phyloP scores from a whole-genome alignment of 2,888 invertebrate genomes.

The Harpalus rubripes region DNA sequence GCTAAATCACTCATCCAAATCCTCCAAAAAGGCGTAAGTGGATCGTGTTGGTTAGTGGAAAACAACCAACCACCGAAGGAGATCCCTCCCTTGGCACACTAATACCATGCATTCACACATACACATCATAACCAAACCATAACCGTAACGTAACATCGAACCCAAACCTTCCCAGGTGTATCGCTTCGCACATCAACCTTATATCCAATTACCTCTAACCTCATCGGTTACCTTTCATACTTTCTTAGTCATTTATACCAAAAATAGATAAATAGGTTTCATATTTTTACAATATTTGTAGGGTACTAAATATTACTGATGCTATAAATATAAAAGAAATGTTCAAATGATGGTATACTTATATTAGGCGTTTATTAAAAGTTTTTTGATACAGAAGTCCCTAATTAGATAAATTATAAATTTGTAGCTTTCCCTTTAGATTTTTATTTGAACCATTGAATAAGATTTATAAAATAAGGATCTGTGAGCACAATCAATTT shows the following conservation, averaged over 20 bases:
- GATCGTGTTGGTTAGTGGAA: conserved; percentile 86
- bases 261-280: conserved; percentile 63
- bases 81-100: conserved; percentile 71
- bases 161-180: conserved; percentile 49
- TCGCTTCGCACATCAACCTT: conserved; percentile 63
- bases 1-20: conserved; percentile 84
- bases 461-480: background rate
- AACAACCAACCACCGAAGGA: conserved; percentile 84
- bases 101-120: conserved; percentile 48
- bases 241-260: conserved; percentile 56
- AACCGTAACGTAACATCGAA: conserved; percentile 65
- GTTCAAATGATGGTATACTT: conserved; percentile 52
- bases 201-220: conserved; percentile 39
- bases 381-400: conserved; percentile 12
- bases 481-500: conserved; percentile 5
- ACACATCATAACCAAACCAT: conserved; percentile 50
- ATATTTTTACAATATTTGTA: conserved; percentile 64
- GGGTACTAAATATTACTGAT: conserved; percentile 32
- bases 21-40: conserved; percentile 83
- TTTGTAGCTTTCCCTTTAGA: background rate
- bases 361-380: conserved; percentile 12
- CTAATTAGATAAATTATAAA: background rate
- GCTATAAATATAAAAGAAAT: conserved; percentile 45
- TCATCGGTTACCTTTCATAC: conserved; percentile 13
- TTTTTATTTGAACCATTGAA: background rate